phyloP scores from a whole-genome alignment of 2,113 vertebrate species.

The Dasyurus viverrinus region DNA sequence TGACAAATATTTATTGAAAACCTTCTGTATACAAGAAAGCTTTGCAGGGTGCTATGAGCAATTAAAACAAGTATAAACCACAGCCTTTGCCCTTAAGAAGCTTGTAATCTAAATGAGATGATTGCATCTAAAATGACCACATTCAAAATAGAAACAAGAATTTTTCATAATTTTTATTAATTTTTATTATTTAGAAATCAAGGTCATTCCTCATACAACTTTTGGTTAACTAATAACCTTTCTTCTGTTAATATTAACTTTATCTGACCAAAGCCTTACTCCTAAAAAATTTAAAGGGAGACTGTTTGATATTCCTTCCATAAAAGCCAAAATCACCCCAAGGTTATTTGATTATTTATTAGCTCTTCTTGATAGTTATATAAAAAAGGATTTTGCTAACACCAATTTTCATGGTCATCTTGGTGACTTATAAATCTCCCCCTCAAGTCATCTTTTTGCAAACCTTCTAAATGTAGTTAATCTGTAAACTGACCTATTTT shows the following conservation, averaged over 20 bases:
- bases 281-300: neutral
- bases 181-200: neutral
- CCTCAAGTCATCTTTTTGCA: neutral
- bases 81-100: neutral
- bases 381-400: neutral
- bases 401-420: neutral
- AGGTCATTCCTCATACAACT: neutral
- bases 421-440: neutral
- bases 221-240: neutral
- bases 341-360: neutral
- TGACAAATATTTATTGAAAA: neutral
- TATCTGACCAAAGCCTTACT: neutral
- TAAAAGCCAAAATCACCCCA: neutral
- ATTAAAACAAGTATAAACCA: neutral
- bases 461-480: neutral
- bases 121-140: neutral
- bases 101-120: neutral
- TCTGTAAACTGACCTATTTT: neutral
- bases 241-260: neutral
- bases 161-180: conserved; percentile 32
- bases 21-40: neutral
- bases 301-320: neutral
- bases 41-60: neutral
- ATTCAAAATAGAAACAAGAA: conserved; percentile 52
- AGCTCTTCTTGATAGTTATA: neutral